Evolutionary conservation across 1,140 invertebrate species (phyloP).

Genomic region (Bombus fervidus): DNA sequence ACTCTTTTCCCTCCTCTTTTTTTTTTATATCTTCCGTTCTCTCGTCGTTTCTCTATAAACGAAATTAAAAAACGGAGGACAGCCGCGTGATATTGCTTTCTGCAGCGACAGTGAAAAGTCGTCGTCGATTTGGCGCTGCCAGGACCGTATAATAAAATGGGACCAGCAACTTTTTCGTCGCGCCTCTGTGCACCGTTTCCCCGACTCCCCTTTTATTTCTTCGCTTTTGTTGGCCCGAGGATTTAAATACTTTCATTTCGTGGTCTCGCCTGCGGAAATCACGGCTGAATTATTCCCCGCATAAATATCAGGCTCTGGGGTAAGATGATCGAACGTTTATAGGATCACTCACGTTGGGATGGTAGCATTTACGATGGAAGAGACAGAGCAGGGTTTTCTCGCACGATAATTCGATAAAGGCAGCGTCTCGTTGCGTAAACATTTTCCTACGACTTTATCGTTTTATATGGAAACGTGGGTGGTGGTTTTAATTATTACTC

Average conservation of each 20-base stretch:
- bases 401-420: too few species aligned
- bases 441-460: too few species aligned
- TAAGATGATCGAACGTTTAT: not conserved
- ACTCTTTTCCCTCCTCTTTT: not conserved
- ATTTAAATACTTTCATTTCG: not conserved
- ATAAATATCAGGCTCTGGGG: not conserved
- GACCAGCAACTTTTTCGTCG: not conserved
- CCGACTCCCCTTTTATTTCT: too few species aligned
- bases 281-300: not conserved
- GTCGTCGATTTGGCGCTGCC: not conserved
- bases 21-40: not conserved
- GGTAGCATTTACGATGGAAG: not conserved
- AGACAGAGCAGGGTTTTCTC: not conserved
- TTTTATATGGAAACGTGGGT: too few species aligned
- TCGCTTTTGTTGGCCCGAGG: too few species aligned
- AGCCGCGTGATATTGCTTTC: constrained; percentile 17
- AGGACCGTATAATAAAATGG: constrained; percentile 1
- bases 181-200: not conserved
- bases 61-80: constrained; percentile 33
- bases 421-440: too few species aligned
- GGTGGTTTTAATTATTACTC: too few species aligned
- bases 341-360: not conserved
- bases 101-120: not conserved
- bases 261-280: not conserved
- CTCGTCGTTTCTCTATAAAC: not conserved